Evolutionary conservation across 2,113 vertebrate species (phyloP), one percentile per base, ranked within the genome.

Genomic region (Felis chaus): DNA sequence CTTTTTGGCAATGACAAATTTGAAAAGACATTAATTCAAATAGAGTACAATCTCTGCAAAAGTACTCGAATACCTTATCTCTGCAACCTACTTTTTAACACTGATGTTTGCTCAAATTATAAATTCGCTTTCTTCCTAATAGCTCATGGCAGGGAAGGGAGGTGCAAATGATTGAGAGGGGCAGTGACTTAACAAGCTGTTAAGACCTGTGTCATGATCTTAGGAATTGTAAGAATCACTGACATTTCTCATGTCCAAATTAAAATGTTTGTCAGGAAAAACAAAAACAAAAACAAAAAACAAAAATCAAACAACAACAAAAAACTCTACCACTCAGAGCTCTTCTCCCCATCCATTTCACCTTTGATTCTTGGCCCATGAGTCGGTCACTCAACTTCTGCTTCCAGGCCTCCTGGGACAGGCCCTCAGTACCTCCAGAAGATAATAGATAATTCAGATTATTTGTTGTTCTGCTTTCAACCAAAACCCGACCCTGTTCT

Each of bases 11-110:
- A 85, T 12, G 31, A 91, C 33, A 69, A 78, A 76, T 84, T 94
- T 53, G 27, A 93, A 95, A 91, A 81, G 50, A 36, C 23, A 82
- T 97, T 80, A 80, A 78, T 73, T 96, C 45, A 91, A 53, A 89
- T 39, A n/a, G 41, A 90, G 48, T 68, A n/a, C 39, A 93, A 69
- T 65, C 27, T 39, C 21, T 83, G 7, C 45, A 3, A 87, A 18
- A 23, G 31, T 29, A 41, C 53, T 84, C 25, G 84, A 68, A 50
- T 81, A 79, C 19, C 33, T 80, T 29, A 41, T 65, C 57, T 57
- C 12, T 78, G 71, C 15, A 71, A 71, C n/a, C 53, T 36, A 27
- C 79, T 89, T 89, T 78, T 97, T 45, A 94, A 66, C 61, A 90
- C 4, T 18, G 2, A 19, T 31, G 13, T 57, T 71, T 81, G 23